Evolutionary conservation across 2,113 vertebrate genomes (phyloP), one percentile per base, ranked within the genome.

Genomic region (Catharus bicknelli): DNA sequence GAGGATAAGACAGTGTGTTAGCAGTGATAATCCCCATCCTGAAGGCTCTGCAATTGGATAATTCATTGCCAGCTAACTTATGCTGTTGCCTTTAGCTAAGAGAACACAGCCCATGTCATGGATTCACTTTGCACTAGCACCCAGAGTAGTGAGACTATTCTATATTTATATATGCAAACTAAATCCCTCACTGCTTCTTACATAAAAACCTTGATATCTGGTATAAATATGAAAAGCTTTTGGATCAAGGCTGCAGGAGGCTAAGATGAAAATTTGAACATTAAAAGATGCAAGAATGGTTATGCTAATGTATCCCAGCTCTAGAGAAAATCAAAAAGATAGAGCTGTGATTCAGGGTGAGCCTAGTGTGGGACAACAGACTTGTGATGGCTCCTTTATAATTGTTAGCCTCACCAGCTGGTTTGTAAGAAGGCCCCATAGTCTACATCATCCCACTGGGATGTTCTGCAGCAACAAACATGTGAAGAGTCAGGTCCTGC

Each of bases 181-280:
- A 82, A 88, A 86, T 70, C 51, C 53, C 38, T 91, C 38, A 42
- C 34, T 88, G 58, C 83, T 86, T 54, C 62, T 83, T 54, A 83
- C 48, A 73, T 30, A 50, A 84, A 92, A 88, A 59, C 66, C 43
- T 64, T 38, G 16, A 84, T 89, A 89, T 81, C 70, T 85, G 54
- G 34, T 89, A 85, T 70, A 95, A 89, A 67, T 72, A 64, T 57
- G 72, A 90, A 88, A 91, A 88, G 69, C n/a, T 84, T 86, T 93
- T 73, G 54, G 58, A 82, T 69, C 74, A 69, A 91, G 66, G 51
- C 89, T 92, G 66, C 58, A 90, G 78, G 69, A 89, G 78, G 20
- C 81, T 62, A 87, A 85, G 74, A 88, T 61, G 64, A 81, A 83
- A 77, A 90, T 85, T 30, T 87, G 42, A 93, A 73, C 66, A 63